Evolutionary conservation across 2,888 invertebrate genomes (phyloP), one percentile per base, ranked within the genome.

Genomic region (Caenorhabditis doughertyi): DNA sequence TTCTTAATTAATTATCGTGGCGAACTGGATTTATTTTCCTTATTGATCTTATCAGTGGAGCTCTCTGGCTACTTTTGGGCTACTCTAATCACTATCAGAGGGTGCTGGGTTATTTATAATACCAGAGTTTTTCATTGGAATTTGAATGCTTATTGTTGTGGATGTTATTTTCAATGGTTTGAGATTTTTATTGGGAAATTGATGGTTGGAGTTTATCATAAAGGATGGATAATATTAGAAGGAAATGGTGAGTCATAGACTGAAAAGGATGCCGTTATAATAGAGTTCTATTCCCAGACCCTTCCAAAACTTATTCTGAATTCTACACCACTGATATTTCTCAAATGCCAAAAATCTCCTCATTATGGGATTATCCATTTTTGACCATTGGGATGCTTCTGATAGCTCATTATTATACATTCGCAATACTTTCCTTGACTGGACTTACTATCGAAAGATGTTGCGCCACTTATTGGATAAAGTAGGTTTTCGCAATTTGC

Each of bases 151-250:
- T 58, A 23, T 23, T 1, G 35, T 3, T 58, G 58, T 21, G 58
- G 39, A 58, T 58, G 32, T 23, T 39, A 56, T 4, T 18, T 44
- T 3, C 68, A 68, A 4, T 68, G 68, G 68, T 68, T 68, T 56
- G 68, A 68, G n/a, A 13, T 21, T 3, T 4, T 68, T 0, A 7
- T 29, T 13, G 68, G 56, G 3, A 55, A 16, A 21, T 13, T 68
- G 16, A n/a, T 68, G 18, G 39, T 56, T 1, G 3, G 42, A 4
- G 27, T 56, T 2, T 56, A 68, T 56, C 68, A 68, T 3, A 68
- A 56, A 44, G 68, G 68, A 55, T 68, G 68, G 68, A 18, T 68
- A 0, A 7, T 44, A 7, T 13, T 68, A 4, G 29, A 42, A 1
- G 68, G 68, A 18, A 68, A 56, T 16, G 56, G 68, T 68, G 21